phyloP scores from a whole-genome alignment of 2,113 vertebrate genomes.

The Uria aalge region DNA sequence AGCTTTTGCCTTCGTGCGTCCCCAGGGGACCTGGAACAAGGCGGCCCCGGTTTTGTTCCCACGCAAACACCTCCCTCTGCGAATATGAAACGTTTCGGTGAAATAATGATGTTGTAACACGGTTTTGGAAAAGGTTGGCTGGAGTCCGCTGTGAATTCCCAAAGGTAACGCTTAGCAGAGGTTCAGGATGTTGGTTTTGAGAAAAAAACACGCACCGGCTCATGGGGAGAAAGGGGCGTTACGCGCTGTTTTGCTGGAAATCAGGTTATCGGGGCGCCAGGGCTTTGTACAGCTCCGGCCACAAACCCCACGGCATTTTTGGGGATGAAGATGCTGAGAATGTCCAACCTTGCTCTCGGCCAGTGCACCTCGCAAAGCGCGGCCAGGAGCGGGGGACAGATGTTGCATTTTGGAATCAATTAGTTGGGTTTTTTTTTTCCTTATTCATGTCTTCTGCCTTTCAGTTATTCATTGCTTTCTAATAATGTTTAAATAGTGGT shows the following conservation, averaged over 20 bases:
- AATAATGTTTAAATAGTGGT: not conserved
- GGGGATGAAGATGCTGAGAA: not conserved
- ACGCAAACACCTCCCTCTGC: not conserved
- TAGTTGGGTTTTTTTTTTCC: not conserved
- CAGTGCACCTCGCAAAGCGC: not conserved
- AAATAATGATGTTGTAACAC: not conserved
- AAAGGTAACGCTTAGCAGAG: not conserved
- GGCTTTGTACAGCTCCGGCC: not conserved
- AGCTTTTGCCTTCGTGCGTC: not conserved
- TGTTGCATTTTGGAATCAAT: not conserved
- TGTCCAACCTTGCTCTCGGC: not conserved
- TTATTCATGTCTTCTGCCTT: not conserved
- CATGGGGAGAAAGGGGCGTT: not conserved
- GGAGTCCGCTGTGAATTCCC: not conserved
- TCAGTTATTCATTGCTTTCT: not conserved
- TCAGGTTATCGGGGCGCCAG: not conserved
- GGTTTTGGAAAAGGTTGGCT: not conserved
- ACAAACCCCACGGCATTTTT: accelerated
- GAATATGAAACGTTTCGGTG: not conserved
- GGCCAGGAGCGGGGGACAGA: not conserved
- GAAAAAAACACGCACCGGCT: not conserved
- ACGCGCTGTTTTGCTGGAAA: not conserved
- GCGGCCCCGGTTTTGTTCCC: not conserved
- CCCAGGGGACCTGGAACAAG: not conserved
- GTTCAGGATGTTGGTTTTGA: not conserved